Percentiles rank a stretch among this genome's conserved stretches.
phyloP scores from a whole-genome alignment of 2,797 vertebrate genomes.

The Enteromius fasciolatus region DNA sequence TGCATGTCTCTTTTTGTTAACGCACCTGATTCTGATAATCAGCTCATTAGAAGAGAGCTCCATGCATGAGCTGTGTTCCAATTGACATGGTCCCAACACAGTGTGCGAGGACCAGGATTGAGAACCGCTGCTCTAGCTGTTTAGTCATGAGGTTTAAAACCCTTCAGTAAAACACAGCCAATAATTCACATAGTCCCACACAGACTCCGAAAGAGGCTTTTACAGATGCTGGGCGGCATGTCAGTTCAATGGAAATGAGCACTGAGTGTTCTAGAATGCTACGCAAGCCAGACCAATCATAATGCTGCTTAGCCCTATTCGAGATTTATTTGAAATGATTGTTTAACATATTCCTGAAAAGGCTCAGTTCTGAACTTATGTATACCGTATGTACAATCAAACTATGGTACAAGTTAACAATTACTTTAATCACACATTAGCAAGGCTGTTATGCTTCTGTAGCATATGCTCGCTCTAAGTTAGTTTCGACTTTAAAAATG shows the following conservation, averaged over 20 bases:
- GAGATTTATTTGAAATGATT: constrained; percentile 40
- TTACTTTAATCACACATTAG: not conserved
- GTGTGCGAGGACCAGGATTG: no score
- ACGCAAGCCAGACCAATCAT: constrained; percentile 66
- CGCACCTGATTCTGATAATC: no score
- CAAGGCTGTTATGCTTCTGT: not conserved
- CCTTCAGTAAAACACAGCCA: constrained; percentile 64
- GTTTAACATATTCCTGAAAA: constrained; percentile 19
- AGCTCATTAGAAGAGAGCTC: no score
- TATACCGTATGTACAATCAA: constrained; percentile 2
- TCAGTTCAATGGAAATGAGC: constrained; percentile 69
- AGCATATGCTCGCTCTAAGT: not conserved
- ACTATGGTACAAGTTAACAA: not conserved
- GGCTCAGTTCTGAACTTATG: not conserved
- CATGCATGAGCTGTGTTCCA: no score
- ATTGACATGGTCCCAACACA: no score
- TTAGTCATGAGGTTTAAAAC: constrained; percentile 65
- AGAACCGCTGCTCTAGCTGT: not conserved
- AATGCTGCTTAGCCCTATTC: constrained; percentile 48
- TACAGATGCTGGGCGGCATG: constrained; percentile 71
- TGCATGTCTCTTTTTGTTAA: no score
- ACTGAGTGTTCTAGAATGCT: constrained; percentile 64
- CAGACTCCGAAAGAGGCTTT: constrained; percentile 73
- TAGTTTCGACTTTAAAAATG: not conserved
- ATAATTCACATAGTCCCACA: constrained; percentile 69